Conservation (phyloP, 2,888 invertebrate species). For the Xanthostigma xanthostigma region DNA sequence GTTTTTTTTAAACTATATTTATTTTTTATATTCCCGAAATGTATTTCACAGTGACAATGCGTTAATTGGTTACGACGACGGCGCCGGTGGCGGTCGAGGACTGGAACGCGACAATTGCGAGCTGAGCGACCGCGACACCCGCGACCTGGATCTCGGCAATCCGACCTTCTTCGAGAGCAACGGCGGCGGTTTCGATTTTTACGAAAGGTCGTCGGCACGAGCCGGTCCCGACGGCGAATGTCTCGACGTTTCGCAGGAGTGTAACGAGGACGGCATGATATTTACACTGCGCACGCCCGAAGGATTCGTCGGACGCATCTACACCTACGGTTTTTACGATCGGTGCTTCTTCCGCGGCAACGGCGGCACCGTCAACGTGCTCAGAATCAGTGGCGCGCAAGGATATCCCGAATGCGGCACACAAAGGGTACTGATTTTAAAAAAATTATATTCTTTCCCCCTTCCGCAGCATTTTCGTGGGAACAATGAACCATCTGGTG, state of each 20-base stretch:
- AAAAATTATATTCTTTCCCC: neutral
- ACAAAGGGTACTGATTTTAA: constrained; percentile 43
- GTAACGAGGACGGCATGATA: constrained; percentile 89
- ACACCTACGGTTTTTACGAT: constrained; percentile 84
- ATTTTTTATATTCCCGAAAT: too few species aligned
- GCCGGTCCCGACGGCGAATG: constrained; percentile 60
- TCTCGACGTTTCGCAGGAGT: constrained; percentile 79
- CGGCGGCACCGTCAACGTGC: constrained; percentile 67
- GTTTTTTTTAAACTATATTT: too few species aligned
- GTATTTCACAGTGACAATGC: too few species aligned
- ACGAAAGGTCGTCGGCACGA: constrained; percentile 61
- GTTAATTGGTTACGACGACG: too few species aligned
- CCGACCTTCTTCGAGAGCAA: constrained; percentile 71
- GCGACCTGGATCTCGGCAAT: constrained; percentile 71
- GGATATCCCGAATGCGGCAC: constrained; percentile 92
- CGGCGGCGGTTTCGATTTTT: constrained; percentile 70
- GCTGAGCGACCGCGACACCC: constrained; percentile 71
- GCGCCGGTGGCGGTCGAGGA: constrained; percentile 15
- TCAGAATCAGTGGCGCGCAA: constrained; percentile 76
- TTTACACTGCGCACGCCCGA: constrained; percentile 78
- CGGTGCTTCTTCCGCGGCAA: constrained; percentile 83
- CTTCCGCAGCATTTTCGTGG: neutral
- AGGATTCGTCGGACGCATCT: constrained; percentile 79
- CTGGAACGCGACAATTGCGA: constrained; percentile 74
- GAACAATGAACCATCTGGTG: neutral